These are phyloP conservation scores for Sweltsa coloradensis DNA, from an alignment of 1,140 invertebrate genomes.

Conservation along the genomic window DNA sequence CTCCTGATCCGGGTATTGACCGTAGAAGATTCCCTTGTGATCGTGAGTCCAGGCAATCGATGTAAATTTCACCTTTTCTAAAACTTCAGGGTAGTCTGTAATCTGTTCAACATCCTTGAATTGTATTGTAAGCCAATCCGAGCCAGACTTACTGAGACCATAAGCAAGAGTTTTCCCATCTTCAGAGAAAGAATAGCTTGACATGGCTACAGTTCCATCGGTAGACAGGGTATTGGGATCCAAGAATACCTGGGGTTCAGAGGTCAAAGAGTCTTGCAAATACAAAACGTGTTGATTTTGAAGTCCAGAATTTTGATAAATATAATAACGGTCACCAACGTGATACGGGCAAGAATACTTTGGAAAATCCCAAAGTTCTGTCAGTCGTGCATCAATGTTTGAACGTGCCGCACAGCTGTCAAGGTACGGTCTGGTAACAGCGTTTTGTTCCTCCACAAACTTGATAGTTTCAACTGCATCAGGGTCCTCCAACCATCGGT, in stretches of 20 bases:
- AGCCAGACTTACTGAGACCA: slow-evolving; percentile 81
- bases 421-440: slow-evolving; percentile 75
- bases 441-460: slow-evolving; percentile 89
- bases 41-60: slow-evolving; percentile 90
- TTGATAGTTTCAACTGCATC: slow-evolving; percentile 82
- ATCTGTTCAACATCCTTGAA: slow-evolving; percentile 69
- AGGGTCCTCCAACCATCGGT: slow-evolving; percentile 94
- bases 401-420: slow-evolving; percentile 58
- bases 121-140: slow-evolving; percentile 90
- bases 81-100: slow-evolving; percentile 75
- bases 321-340: slow-evolving; percentile 81
- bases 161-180: slow-evolving; percentile 86
- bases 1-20: slow-evolving; percentile 67
- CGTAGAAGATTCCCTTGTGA: slow-evolving; percentile 91
- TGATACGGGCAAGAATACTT: slow-evolving; percentile 82
- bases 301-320: slow-evolving; percentile 87
- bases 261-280: slow-evolving; percentile 69
- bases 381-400: slow-evolving; percentile 63
- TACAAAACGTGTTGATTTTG: slow-evolving; percentile 95
- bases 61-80: slow-evolving; percentile 88
- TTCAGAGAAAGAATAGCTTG: slow-evolving; percentile 71
- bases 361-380: slow-evolving; percentile 90
- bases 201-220: slow-evolving; percentile 86
- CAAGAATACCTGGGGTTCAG: slow-evolving; percentile 77
- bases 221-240: slow-evolving; percentile 88